These are phyloP conservation scores for Pocota personata DNA, from an alignment of 2,888 invertebrate genomes.

Conservation along the genomic window DNA sequence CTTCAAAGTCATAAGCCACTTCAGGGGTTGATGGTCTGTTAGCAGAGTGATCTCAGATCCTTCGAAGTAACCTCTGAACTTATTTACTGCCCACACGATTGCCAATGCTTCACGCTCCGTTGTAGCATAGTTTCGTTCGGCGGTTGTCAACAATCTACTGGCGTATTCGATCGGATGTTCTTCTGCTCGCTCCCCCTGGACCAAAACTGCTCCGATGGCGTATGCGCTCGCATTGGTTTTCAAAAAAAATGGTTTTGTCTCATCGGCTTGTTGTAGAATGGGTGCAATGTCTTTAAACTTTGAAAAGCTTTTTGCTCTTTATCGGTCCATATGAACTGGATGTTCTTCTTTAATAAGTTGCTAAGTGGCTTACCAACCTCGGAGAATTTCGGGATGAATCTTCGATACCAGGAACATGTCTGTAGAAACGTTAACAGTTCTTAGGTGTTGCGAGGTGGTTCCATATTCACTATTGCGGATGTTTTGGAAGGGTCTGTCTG, in stretches of 20 bases:
- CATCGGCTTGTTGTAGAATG: background rate
- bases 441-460: background rate
- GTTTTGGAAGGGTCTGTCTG: background rate
- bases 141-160: background rate
- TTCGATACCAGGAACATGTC: background rate
- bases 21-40: constrained; percentile 76
- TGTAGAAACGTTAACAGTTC: background rate
- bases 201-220: background rate
- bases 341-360: background rate
- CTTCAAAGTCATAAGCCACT: constrained; percentile 82
- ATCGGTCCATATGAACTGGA: background rate
- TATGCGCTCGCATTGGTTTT: background rate
- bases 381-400: background rate
- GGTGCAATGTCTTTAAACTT: background rate
- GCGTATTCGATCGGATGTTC: background rate
- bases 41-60: background rate
- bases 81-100: background rate
- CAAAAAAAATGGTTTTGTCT: background rate
- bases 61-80: background rate
- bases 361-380: background rate
- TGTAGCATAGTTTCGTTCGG: background rate
- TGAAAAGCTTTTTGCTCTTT: background rate
- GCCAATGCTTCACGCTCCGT: background rate
- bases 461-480: background rate
- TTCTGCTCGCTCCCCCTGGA: background rate